These are phyloP conservation scores for Acridotheres tristis DNA, from an alignment of 2,797 vertebrate species.

Conservation along the genomic window DNA sequence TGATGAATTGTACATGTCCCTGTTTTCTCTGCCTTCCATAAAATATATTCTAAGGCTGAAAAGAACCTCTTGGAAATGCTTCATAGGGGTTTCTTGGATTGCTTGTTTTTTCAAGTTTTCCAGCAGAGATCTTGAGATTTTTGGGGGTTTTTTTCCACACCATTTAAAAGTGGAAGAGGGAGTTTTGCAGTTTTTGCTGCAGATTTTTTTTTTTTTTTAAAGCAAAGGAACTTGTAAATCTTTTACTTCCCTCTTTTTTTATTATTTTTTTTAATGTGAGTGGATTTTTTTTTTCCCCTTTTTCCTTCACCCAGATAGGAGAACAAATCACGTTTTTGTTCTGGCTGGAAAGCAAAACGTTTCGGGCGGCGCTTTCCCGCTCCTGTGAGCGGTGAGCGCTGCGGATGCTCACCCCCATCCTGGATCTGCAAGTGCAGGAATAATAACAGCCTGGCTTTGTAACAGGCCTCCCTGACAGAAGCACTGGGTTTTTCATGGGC, in stretches of 20 bases:
- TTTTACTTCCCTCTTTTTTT: neutral
- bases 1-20: neutral
- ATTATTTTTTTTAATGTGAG: neutral
- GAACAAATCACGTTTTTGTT: constrained; percentile 40
- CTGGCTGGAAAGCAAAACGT: constrained; percentile 5
- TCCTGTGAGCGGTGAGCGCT: neutral
- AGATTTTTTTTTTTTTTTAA: neutral
- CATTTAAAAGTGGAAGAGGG: neutral
- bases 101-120: constrained; percentile 31
- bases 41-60: constrained; percentile 41
- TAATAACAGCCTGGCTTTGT: constrained; percentile 69
- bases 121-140: neutral
- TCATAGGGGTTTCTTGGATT: constrained; percentile 1
- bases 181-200: neutral
- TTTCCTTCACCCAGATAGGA: neutral
- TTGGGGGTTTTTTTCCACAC: neutral
- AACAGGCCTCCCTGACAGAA: constrained; percentile 63
- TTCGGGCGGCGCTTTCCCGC: constrained; percentile 17
- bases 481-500: constrained; percentile 73
- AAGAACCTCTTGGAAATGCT: constrained; percentile 35
- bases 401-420: constrained; percentile 24
- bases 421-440: constrained; percentile 51
- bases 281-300: neutral
- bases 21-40: constrained; percentile 15
- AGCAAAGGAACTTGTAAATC: neutral